Evolutionary conservation across 92 coral and sea anemone genomes (phyloP).

Genomic region (Micromussa lordhowensis): DNA sequence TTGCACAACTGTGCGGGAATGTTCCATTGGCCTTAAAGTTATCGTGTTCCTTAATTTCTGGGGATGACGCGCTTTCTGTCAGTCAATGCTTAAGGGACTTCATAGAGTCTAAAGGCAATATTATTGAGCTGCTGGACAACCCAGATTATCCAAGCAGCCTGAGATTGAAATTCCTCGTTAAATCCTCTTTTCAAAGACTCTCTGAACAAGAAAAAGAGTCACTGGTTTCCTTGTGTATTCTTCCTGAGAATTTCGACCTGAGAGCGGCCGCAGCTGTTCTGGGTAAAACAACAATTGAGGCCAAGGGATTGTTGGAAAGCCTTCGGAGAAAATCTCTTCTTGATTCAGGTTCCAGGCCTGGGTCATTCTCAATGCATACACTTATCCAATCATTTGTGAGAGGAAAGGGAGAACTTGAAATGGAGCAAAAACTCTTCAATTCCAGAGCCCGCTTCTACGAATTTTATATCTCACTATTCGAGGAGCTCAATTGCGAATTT

Average conservation of each 20-base stretch:
- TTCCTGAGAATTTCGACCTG: neutral
- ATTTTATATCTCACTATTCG: constrained; percentile 1
- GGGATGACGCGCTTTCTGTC: neutral
- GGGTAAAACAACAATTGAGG: neutral
- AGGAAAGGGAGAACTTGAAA: constrained; percentile 6
- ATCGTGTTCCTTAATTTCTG: neutral
- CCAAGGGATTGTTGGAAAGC: constrained; percentile 1
- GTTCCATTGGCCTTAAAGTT: constrained; percentile 6
- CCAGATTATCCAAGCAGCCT: constrained; percentile 7
- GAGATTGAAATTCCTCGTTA: constrained; percentile 8
- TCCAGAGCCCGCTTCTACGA: neutral
- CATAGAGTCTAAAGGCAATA: neutral
- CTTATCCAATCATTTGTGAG: constrained; percentile 18
- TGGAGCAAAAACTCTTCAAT: neutral
- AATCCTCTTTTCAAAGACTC: constrained; percentile 31
- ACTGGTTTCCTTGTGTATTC: constrained; percentile 6
- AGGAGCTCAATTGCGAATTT: constrained; percentile 7
- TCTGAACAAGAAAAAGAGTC: constrained; percentile 15
- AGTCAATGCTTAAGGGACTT: neutral
- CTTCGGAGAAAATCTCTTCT: constrained; percentile 22
- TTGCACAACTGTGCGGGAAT: constrained; percentile 8
- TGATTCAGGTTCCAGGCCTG: neutral
- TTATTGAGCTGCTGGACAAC: constrained; percentile 10
- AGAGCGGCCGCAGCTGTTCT: constrained; percentile 2
- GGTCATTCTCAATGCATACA: constrained; percentile 17